A percentile compares a stretch with the other conserved stretches of the same genome.
These are phyloP conservation scores for Archilochus colubris DNA, from an alignment of 2,113 vertebrate genomes.

Conservation along the genomic window DNA sequence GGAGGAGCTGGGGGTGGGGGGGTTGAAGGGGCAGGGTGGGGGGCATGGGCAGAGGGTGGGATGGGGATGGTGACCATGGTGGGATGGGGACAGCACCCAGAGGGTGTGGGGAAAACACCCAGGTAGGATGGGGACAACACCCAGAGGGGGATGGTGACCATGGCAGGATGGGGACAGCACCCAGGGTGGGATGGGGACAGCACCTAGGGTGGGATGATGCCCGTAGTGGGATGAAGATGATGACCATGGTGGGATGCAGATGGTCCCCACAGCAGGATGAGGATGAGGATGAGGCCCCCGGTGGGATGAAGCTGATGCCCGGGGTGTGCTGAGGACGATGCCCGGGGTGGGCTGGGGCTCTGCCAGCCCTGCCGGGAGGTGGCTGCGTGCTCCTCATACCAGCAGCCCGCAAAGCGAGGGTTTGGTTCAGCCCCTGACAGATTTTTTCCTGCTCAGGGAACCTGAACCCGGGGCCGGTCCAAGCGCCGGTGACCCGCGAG, in stretches of 20 bases:
- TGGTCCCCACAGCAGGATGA: not conserved
- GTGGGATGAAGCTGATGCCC: not conserved
- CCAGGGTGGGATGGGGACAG: not conserved
- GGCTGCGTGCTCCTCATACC: not conserved
- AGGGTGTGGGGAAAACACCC: not conserved
- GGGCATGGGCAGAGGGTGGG: not conserved
- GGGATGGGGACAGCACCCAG: not conserved
- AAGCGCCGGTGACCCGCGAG: not conserved
- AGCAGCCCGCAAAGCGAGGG: not conserved
- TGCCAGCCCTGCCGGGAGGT: constrained; percentile 19
- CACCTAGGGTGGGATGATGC: not conserved
- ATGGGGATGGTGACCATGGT: not conserved
- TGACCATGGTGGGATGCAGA: not conserved
- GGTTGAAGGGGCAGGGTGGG: rapidly evolving
- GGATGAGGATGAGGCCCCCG: not conserved
- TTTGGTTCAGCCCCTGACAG: constrained; percentile 37
- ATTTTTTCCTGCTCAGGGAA: constrained; percentile 30
- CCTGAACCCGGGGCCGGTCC: not conserved
- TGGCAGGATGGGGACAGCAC: not conserved
- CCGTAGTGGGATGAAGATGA: not conserved
- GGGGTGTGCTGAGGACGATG: not conserved
- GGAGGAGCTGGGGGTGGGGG: rapidly evolving
- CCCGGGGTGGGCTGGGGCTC: not conserved
- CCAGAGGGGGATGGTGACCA: not conserved
- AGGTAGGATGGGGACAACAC: not conserved